A percentile compares a stretch with the other conserved stretches of the same genome.
Evolutionary conservation across 2,113 vertebrate species (phyloP).

Genomic region (Antigone vipio): DNA sequence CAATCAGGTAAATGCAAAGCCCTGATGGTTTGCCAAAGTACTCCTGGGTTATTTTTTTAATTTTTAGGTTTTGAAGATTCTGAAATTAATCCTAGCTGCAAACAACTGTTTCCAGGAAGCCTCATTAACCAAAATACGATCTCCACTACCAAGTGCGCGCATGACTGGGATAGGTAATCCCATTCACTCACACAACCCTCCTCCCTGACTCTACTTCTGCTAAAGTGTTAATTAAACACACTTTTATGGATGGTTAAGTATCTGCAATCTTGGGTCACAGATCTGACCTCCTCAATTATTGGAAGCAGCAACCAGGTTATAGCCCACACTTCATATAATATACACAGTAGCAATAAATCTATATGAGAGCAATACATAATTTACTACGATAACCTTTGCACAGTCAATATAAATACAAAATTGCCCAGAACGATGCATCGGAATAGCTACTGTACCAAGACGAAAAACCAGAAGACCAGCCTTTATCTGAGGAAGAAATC

Average conservation of each 20-base stretch:
- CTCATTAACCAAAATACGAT: constrained; percentile 8
- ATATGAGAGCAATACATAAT: not conserved
- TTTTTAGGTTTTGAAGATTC: constrained; percentile 56
- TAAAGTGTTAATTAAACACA: constrained; percentile 40
- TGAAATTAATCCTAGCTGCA: constrained; percentile 71
- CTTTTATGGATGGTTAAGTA: constrained; percentile 32
- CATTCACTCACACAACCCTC: constrained; percentile 3
- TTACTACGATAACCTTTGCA: not conserved
- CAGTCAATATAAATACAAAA: not conserved
- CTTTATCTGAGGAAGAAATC: not conserved
- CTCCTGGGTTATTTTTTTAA: constrained; percentile 27
- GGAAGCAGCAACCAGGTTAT: constrained; percentile 8
- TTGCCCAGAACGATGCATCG: not conserved
- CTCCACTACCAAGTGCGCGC: not conserved
- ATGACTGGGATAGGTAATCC: not conserved
- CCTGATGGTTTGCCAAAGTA: constrained; percentile 66
- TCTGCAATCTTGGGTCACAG: constrained; percentile 17
- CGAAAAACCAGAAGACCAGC: not conserved
- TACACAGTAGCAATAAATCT: not conserved
- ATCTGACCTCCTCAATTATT: constrained; percentile 44
- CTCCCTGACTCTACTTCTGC: not conserved
- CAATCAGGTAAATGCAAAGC: not conserved
- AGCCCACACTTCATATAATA: not conserved
- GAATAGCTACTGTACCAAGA: not conserved
- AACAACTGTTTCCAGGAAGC: constrained; percentile 76